Evolutionary conservation across 1,140 invertebrate genomes (phyloP), one percentile per base, ranked within the genome.

Genomic region (Phenacoccus solenopsis): DNA sequence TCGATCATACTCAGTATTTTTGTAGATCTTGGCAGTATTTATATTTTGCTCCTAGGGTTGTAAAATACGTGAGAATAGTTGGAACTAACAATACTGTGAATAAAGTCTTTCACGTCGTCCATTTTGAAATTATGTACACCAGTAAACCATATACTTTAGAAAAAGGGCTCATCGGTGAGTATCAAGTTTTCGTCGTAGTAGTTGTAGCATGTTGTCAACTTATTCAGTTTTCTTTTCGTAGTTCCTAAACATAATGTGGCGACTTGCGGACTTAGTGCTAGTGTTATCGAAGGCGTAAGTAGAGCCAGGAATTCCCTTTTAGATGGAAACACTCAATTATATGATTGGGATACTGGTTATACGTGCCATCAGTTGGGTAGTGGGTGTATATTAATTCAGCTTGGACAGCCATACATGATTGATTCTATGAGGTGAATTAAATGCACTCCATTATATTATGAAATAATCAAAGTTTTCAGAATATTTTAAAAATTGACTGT

Each of bases 321-420:
- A 70, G 98, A 99, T 84, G 96, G 95, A 1, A 92, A 98, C 76
- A 93, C 85, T 28, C 85, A 88, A 73, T 88, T 91, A 78, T 99
- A 99, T 80, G 94, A 98, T 82, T 98, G 96, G 96, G 96, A 99
- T 79, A 93, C 89, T 72, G 94, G 97, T 64, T 99, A 98, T 79
- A 98, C 96, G 1, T 98, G 96, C 80, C 97, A 99, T 84, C 96
- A 99, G 81, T 82, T 99, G 38, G 95, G 96, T 72, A 94, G 90
- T 75, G 96, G 96, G 28, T 86, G 89, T 72, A 98, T 99, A 76
- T 84, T 94, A 72, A 88, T 99, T 70, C 95, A 98, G 81, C 84
- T 99, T 71, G 92, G 93, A 21, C 97, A 99, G 80, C 96, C 97
- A 1, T 98, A 96, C 79, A 84, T 96, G 72, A 86, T 98, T 69